Evolutionary conservation across 2,888 invertebrate genomes (phyloP).

Genomic region (Heliconius ethilla): DNA sequence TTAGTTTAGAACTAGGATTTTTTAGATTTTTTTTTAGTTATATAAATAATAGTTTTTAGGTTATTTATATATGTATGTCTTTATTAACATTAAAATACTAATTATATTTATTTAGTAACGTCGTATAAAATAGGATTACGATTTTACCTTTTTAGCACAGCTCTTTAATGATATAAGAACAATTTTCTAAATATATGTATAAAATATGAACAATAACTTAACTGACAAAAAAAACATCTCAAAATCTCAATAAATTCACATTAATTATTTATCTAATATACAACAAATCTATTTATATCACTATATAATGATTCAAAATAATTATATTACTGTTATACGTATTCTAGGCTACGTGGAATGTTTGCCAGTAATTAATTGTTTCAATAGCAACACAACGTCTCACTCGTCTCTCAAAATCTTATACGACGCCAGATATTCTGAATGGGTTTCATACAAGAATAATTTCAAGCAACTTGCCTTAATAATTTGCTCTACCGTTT

Average conservation of each 20-base stretch:
- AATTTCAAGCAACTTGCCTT: constrained; percentile 46
- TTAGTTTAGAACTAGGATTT: neutral
- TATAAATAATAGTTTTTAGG: no score
- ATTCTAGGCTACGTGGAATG: constrained; percentile 47
- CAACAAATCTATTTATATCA: neutral
- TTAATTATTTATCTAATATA: neutral
- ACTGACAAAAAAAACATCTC: no score
- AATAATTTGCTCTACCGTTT: constrained; percentile 44
- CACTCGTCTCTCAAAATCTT: constrained; percentile 27
- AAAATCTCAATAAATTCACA: neutral
- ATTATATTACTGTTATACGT: constrained; percentile 36
- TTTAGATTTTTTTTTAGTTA: neutral
- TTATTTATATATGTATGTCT: no score
- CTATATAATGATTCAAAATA: constrained; percentile 21
- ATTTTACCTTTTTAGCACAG: no score
- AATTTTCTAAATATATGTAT: no score
- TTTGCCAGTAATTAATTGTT: constrained; percentile 63
- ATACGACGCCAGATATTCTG: constrained; percentile 46
- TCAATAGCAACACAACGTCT: constrained; percentile 48
- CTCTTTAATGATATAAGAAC: no score
- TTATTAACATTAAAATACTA: no score
- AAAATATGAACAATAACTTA: no score
- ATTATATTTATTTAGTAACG: no score
- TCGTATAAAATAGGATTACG: no score
- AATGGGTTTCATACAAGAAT: constrained; percentile 45